Percentiles rank a stretch among this genome's conserved stretches.
These are phyloP conservation scores for Tetragonula clypearis DNA, from an alignment of 1,140 invertebrate species.

Conservation along the genomic window DNA sequence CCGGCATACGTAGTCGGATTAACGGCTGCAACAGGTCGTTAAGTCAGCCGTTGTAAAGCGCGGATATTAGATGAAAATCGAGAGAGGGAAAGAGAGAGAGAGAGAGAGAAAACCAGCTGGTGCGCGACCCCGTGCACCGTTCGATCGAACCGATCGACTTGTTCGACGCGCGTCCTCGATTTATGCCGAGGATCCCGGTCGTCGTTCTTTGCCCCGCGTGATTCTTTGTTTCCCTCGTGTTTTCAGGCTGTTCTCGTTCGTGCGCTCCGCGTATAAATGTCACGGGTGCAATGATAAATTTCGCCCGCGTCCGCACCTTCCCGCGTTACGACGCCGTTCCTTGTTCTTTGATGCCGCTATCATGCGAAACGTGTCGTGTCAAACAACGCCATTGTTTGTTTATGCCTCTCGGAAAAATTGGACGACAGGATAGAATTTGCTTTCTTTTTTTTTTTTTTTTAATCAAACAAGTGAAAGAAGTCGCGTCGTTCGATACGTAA, in stretches of 20 bases:
- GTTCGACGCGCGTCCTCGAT: constrained; percentile 32
- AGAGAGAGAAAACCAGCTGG: no score
- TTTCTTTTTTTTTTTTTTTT: not conserved
- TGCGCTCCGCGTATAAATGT: constrained; percentile 45
- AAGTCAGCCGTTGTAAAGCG: constrained; percentile 55
- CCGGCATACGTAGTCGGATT: constrained; percentile 59
- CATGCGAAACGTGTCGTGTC: not conserved
- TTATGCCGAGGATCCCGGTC: constrained; percentile 2
- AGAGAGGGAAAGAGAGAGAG: not conserved
- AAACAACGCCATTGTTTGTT: not conserved
- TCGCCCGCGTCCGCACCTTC: not conserved
- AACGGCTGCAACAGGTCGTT: constrained; percentile 70
- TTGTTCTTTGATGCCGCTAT: not conserved
- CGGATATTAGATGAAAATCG: constrained; percentile 65
- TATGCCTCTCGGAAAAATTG: not conserved
- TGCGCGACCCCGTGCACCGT: not conserved
- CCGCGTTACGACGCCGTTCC: not conserved
- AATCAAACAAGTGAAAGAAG: not conserved
- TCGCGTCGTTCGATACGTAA: no score
- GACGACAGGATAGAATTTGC: not conserved
- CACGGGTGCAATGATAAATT: constrained; percentile 48
- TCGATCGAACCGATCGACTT: not conserved
- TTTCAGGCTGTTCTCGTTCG: constrained; percentile 25
- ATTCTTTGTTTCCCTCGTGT: constrained; percentile 24
- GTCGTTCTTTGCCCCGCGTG: not conserved